These are phyloP conservation scores for Heteropelma amictum DNA, from an alignment of 2,888 invertebrate genomes.

Conservation along the genomic window DNA sequence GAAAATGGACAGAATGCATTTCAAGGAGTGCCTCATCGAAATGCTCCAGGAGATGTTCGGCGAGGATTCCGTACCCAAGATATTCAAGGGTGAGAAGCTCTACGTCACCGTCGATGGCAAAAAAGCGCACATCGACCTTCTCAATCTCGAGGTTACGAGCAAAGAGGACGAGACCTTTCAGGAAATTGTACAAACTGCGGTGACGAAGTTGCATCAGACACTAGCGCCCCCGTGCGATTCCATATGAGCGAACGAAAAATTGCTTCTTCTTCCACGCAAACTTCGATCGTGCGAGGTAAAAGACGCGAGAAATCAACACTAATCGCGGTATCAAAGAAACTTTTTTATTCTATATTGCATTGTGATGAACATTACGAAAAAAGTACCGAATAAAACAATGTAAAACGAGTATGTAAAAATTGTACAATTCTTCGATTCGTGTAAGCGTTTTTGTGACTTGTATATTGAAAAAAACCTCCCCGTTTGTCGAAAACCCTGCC, in stretches of 20 bases:
- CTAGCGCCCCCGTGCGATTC: slow-evolving; percentile 81
- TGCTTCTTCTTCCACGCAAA: too few relatives aligned
- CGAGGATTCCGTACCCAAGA: slow-evolving; percentile 94
- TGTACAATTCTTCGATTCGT: too few relatives aligned
- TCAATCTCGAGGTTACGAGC: slow-evolving; percentile 89
- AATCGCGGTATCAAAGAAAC: too few relatives aligned
- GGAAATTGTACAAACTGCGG: slow-evolving; percentile 91
- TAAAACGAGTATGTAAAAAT: too few relatives aligned
- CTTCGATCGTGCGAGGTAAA: not conserved
- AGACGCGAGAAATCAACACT: too few relatives aligned
- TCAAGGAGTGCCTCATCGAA: slow-evolving; percentile 93
- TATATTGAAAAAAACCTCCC: too few relatives aligned
- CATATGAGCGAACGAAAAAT: too few relatives aligned
- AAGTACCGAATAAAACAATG: too few relatives aligned
- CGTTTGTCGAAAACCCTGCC: slow-evolving; percentile 82
- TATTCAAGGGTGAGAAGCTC: slow-evolving; percentile 93
- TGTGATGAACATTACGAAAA: not conserved
- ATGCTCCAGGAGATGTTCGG: slow-evolving; percentile 98
- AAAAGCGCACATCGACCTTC: slow-evolving; percentile 90
- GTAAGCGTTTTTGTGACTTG: too few relatives aligned
- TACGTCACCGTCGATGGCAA: slow-evolving; percentile 92
- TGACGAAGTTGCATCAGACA: slow-evolving; percentile 90
- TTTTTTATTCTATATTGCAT: not conserved
- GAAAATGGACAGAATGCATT: slow-evolving; percentile 94
- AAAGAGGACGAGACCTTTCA: slow-evolving; percentile 89